Conservation (phyloP, 53 echinoderm and acorn worm species). For the Glandiceps talaboti region DNA sequence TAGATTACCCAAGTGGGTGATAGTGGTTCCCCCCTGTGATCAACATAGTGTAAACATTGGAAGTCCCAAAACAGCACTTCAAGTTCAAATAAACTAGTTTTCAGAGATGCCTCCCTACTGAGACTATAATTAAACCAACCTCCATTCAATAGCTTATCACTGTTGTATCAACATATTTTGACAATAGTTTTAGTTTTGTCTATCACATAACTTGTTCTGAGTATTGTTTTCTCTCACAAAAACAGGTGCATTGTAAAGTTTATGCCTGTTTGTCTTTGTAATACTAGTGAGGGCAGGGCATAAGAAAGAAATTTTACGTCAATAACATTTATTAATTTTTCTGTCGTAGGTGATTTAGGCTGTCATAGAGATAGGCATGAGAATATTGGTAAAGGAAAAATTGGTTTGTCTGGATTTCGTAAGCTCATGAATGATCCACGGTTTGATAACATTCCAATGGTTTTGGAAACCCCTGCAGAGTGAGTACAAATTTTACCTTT, state of each 20-base stretch:
- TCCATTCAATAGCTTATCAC: no score
- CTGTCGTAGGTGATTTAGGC: conserved; percentile 48
- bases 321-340: conserved; percentile 1
- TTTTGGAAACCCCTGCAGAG: conserved; percentile 84
- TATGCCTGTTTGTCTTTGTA: background rate
- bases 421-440: conserved; percentile 76
- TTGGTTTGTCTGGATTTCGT: conserved; percentile 56
- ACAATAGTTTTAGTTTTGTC: no score
- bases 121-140: no score
- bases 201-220: background rate
- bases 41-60: no score
- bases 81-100: no score
- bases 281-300: no score
- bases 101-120: no score
- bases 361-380: conserved; percentile 80
- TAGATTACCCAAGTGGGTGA: no score
- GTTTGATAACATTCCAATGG: conserved; percentile 69
- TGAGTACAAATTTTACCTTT: conserved; percentile 22
- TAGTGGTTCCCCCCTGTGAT: no score
- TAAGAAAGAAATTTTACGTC: no score
- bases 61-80: no score
- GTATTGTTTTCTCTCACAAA: background rate
- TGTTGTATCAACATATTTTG: no score
- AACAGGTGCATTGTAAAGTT: background rate
- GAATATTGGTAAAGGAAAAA: conserved; percentile 73